phyloP scores from a whole-genome alignment of 2,797 vertebrate genomes.

The Spea hammondii region DNA sequence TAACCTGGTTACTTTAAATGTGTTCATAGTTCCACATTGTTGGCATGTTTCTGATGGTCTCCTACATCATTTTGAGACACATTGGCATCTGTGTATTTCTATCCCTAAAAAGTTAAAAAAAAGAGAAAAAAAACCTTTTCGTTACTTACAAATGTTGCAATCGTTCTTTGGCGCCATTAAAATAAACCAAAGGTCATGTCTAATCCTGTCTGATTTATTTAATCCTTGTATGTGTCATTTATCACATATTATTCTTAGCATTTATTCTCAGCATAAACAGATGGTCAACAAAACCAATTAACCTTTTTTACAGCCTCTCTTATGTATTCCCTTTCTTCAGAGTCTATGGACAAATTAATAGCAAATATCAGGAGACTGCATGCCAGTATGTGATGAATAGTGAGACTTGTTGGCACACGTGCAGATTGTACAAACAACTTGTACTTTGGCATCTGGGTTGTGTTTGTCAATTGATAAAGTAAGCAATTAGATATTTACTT shows the following conservation, averaged over 20 bases:
- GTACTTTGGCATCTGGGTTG: constrained; percentile 26
- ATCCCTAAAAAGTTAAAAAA: no score
- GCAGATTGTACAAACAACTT: constrained; percentile 54
- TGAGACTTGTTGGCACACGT: constrained; percentile 50
- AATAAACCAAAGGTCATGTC: constrained; percentile 63
- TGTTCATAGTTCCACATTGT: no score
- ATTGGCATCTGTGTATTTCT: no score
- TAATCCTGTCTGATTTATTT: constrained; percentile 64
- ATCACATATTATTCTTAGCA: constrained; percentile 62
- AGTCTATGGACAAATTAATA: constrained; percentile 63
- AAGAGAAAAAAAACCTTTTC: no score
- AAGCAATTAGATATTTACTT: constrained; percentile 16
- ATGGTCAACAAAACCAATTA: constrained; percentile 84
- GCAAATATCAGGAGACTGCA: constrained; percentile 63
- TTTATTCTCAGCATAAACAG: constrained; percentile 70
- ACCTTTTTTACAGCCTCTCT: constrained; percentile 72
- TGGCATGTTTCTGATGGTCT: no score
- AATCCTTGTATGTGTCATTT: constrained; percentile 66
- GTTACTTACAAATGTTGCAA: no score
- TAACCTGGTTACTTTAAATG: no score
- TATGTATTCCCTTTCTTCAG: constrained; percentile 57
- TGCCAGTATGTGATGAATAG: constrained; percentile 66
- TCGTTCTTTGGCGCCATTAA: constrained; percentile 61
- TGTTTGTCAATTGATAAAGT: constrained; percentile 20
- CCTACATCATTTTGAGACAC: no score